phyloP scores from a whole-genome alignment of 1,140 invertebrate genomes.

The Hyposmocoma kahamanoa region DNA sequence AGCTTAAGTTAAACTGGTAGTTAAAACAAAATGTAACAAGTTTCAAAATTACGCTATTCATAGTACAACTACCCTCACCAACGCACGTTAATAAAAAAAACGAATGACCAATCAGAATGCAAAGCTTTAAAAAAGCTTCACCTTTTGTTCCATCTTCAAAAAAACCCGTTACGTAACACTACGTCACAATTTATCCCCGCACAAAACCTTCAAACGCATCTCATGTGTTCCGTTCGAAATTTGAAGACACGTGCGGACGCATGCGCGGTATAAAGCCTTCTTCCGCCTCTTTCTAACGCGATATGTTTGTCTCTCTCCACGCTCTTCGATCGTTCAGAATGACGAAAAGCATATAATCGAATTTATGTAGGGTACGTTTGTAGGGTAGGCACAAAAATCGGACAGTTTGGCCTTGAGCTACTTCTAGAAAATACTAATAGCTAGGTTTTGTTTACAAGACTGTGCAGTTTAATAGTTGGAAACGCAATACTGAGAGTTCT shows the following conservation, averaged over 20 bases:
- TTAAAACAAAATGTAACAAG: too few species aligned
- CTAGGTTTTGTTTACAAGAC: too few species aligned
- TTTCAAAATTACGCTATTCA: not conserved
- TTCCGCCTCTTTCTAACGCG: not conserved
- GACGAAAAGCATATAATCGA: slow-evolving; percentile 70
- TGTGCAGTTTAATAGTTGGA: too few species aligned
- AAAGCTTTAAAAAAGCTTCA: not conserved
- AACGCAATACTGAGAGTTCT: too few species aligned
- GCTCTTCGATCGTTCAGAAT: slow-evolving; percentile 65
- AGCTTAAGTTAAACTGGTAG: too few species aligned
- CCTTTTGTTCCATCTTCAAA: not conserved
- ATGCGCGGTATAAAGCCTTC: slow-evolving; percentile 32
- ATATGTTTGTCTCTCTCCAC: slow-evolving; percentile 23
- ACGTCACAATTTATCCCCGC: slow-evolving; percentile 18
- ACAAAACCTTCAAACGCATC: slow-evolving; percentile 25
- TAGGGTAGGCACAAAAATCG: slow-evolving; percentile 37
- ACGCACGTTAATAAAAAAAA: not conserved
- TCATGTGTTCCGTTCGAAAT: slow-evolving; percentile 20
- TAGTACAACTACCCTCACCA: too few species aligned
- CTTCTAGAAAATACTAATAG: slow-evolving; percentile 3
- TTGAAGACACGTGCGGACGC: slow-evolving; percentile 52
- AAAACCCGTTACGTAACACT: not conserved
- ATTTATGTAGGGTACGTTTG: slow-evolving; percentile 52
- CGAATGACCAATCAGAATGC: not conserved
- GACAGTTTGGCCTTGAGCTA: slow-evolving; percentile 30